phyloP scores from a whole-genome alignment of 2,888 invertebrate genomes.

The Rhabditoides inermis region DNA sequence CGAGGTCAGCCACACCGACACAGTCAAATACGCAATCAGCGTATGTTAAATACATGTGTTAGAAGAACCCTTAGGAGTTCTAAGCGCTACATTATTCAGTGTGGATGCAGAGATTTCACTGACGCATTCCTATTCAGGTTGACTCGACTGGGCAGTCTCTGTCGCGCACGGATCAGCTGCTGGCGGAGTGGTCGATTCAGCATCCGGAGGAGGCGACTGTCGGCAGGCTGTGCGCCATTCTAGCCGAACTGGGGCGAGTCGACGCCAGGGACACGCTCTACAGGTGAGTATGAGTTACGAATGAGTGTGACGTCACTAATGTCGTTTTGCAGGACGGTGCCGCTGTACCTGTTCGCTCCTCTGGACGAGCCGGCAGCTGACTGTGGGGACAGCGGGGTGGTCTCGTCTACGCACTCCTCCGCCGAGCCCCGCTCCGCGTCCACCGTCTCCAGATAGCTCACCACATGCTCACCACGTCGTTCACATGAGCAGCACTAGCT shows the following conservation, averaged over 20 bases:
- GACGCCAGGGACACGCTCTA: constrained; percentile 62
- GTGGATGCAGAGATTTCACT: too few species aligned
- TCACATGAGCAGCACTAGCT: too few species aligned
- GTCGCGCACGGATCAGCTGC: constrained; percentile 55
- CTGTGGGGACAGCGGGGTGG: constrained; percentile 28
- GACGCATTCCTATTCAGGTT: constrained; percentile 28
- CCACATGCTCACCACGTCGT: too few species aligned
- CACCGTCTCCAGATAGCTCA: constrained; percentile 11
- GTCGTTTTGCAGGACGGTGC: constrained; percentile 58
- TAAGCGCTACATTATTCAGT: too few species aligned
- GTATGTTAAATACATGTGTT: too few species aligned
- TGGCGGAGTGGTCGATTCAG: constrained; percentile 57
- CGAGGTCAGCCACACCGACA: too few species aligned
- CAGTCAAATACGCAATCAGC: too few species aligned
- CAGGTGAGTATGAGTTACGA: constrained; percentile 30
- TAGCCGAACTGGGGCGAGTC: constrained; percentile 61
- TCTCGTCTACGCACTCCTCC: constrained; percentile 6
- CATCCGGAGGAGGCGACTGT: constrained; percentile 54
- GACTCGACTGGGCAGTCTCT: constrained; percentile 50
- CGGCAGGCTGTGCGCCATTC: constrained; percentile 60
- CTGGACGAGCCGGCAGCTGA: constrained; percentile 23
- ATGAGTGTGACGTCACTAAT: neutral
- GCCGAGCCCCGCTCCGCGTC: constrained; percentile 7
- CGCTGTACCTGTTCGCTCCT: constrained; percentile 54
- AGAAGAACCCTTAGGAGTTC: too few species aligned